Evolutionary conservation across 1,140 invertebrate genomes (phyloP), one percentile per base, ranked within the genome.

Genomic region (Aleiodes sp.): DNA sequence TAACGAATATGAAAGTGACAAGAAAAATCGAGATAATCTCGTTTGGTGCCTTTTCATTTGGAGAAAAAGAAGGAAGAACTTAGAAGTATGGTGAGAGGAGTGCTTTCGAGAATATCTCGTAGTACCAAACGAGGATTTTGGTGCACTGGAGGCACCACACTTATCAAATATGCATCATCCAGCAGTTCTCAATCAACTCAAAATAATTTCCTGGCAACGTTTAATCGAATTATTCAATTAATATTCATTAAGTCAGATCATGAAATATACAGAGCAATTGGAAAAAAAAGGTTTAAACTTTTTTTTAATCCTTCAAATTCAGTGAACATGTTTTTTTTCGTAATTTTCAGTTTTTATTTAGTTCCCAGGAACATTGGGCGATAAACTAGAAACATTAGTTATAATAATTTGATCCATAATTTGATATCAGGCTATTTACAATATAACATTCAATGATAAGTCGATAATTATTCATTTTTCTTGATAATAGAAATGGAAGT

Each of bases 381-480:
- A n/a, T 24, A 52, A 52, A 52, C 46, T 52, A 52, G 46, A 52
- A 52, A 52, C 46, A 68, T 60, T 31, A 37, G 31, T n/a, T n/a
- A n/a, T n/a, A n/a, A n/a, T 46, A 68, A 43, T 29, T 19, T 46
- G 19, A 56, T 62, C 26, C 14, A 29, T 65, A 24, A 46, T 62
- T 68, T 46, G 24, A 62, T 43, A 46, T 68, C 46, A 61, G 57
- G 57, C 66, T 68, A 68, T 68, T 43, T 68, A 68, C 66, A n/a
- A n/a, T n/a, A 68, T 68, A 29, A 61, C 59, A 52, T 52, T 52
- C 21, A 52, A 52, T 24, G 46, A 52, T 26, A 52, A 52, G 10
- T 24, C 19, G 26, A 12, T 7, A 24, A 52, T 9, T 52, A 24
- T n/a, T n/a, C n/a, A n/a, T 21, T 24, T 52, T 21, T 24, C 46